A percentile compares a stretch with the other conserved stretches of the same genome.
phyloP scores from a whole-genome alignment of 2,888 invertebrate genomes.

The Rhodophaea formosa region DNA sequence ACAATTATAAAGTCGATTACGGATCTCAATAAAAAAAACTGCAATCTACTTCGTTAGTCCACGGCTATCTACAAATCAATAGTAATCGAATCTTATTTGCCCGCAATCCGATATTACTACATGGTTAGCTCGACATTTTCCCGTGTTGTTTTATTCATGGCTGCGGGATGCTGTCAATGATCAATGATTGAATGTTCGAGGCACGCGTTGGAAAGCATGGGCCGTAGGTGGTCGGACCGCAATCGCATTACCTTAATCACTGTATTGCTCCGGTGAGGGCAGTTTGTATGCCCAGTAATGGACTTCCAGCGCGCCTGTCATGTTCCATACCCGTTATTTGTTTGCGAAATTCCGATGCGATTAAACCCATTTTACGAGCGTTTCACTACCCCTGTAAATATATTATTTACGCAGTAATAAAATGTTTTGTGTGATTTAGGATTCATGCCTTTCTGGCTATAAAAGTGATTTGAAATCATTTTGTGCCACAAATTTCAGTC shows the following conservation, averaged over 20 bases:
- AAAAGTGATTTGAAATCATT: constrained; percentile 1
- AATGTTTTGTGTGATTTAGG: constrained; percentile 10
- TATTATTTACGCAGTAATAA: constrained; percentile 12
- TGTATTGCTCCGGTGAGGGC: constrained; percentile 56
- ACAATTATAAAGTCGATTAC: no score
- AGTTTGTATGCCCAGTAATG: constrained; percentile 52
- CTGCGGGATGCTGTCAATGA: constrained; percentile 1
- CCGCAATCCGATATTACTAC: not conserved
- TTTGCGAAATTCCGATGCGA: constrained; percentile 18
- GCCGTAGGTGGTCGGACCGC: constrained; percentile 34
- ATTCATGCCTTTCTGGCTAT: not conserved
- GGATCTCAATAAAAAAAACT: no score
- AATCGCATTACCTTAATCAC: constrained; percentile 68
- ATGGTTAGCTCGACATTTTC: not conserved
- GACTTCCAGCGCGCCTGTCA: constrained; percentile 34
- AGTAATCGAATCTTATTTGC: constrained; percentile 2
- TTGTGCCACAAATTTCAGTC: not conserved
- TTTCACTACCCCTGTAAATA: constrained; percentile 13
- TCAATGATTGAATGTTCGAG: constrained; percentile 14
- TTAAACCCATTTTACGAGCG: constrained; percentile 18
- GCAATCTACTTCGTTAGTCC: not conserved
- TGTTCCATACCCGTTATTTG: constrained; percentile 26
- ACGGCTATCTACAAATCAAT: not conserved
- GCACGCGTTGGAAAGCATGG: constrained; percentile 8
- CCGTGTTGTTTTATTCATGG: constrained; percentile 12